A percentile compares a stretch with the other conserved stretches of the same genome.
Conservation (phyloP, 1,140 invertebrate species). For the Nephotettix cincticeps region DNA sequence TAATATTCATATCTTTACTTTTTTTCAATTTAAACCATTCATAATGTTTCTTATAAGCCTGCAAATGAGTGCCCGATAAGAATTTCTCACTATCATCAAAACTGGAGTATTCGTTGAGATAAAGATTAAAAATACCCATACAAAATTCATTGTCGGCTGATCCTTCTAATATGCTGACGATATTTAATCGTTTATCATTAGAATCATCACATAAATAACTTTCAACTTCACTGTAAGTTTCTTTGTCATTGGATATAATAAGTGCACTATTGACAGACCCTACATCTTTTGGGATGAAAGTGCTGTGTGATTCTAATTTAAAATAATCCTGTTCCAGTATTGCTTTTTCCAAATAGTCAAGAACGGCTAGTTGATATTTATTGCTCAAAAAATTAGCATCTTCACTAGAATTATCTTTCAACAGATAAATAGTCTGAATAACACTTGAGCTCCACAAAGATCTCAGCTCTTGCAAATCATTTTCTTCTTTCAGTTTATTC, state of each 20-base stretch:
- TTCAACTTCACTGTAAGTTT: not conserved
- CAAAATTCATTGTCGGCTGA: not conserved
- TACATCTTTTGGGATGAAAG: not conserved
- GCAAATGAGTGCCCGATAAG: not conserved
- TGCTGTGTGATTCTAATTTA: too few relatives aligned
- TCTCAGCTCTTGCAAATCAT: too few relatives aligned
- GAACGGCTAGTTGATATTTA: not conserved
- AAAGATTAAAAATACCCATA: not conserved
- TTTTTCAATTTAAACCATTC: not conserved
- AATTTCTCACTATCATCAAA: not conserved
- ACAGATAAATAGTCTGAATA: too few relatives aligned
- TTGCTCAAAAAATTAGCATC: not conserved
- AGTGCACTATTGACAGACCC: not conserved
- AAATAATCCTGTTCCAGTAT: too few relatives aligned
- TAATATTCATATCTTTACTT: too few relatives aligned
- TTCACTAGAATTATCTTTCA: too few relatives aligned
- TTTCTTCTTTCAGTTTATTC: too few relatives aligned
- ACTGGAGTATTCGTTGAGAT: not conserved
- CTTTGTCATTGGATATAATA: not conserved
- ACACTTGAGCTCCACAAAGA: too few relatives aligned
- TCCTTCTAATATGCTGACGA: not conserved
- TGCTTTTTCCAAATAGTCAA: not conserved
- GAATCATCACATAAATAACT: not conserved
- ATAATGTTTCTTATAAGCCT: not conserved
- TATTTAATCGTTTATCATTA: not conserved